These are phyloP conservation scores for Cerastis rubricosa DNA, from an alignment of 2,888 invertebrate species.

Conservation along the genomic window DNA sequence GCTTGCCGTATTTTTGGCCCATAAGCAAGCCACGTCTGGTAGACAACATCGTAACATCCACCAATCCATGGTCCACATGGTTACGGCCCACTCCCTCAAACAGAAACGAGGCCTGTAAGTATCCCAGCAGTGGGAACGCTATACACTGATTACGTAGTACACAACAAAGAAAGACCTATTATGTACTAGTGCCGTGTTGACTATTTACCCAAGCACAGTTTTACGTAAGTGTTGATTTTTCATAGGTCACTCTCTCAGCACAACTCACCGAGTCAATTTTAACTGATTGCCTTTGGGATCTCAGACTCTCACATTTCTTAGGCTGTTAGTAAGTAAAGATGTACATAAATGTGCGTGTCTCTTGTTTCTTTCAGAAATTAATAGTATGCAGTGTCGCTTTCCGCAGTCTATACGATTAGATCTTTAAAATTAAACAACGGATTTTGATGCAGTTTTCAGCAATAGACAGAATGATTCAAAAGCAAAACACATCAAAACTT, in stretches of 20 bases:
- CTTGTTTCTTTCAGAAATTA: constrained; percentile 5
- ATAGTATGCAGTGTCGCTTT: not conserved
- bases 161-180: not conserved
- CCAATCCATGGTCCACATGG: not conserved
- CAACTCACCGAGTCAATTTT: constrained; percentile 48
- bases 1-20: too few relatives aligned
- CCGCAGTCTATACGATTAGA: too few relatives aligned
- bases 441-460: too few relatives aligned
- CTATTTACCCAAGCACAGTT: constrained; percentile 36
- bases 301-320: constrained; percentile 41
- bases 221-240: constrained; percentile 53
- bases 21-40: too few relatives aligned
- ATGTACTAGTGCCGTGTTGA: not conserved
- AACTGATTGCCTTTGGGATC: constrained; percentile 44
- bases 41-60: too few relatives aligned
- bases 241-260: constrained; percentile 64
- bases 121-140: not conserved
- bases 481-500: too few relatives aligned
- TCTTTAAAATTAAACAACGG: too few relatives aligned
- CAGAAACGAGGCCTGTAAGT: not conserved
- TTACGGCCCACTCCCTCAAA: not conserved
- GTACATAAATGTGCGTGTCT: not conserved
- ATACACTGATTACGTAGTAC: not conserved
- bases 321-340: constrained; percentile 12
- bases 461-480: too few relatives aligned